These are phyloP conservation scores for Drosophila sp. DNA, from an alignment of 1,140 invertebrate genomes.

Conservation along the genomic window DNA sequence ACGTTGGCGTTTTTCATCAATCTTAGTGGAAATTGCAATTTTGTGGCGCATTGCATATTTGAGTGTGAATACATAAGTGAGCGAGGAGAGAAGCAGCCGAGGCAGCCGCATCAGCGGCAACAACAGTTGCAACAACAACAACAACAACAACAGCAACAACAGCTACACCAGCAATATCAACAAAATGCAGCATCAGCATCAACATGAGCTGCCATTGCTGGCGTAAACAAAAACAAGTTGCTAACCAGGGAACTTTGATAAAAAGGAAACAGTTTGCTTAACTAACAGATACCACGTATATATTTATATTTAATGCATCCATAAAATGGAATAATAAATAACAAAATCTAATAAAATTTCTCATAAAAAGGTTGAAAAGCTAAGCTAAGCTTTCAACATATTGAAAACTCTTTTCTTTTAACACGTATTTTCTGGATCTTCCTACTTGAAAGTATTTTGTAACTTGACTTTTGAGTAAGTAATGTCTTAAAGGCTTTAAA, in stretches of 20 bases:
- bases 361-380: too few relatives aligned
- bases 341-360: too few relatives aligned
- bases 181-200: constrained; percentile 38
- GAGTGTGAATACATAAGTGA: constrained; percentile 77
- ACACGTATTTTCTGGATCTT: too few relatives aligned
- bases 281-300: constrained; percentile 2
- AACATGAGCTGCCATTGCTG: constrained; percentile 41
- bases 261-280: neutral
- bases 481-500: too few relatives aligned
- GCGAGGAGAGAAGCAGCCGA: constrained; percentile 36
- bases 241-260: constrained; percentile 14
- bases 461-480: too few relatives aligned
- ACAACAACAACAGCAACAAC: constrained; percentile 37
- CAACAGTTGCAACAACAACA: constrained; percentile 23
- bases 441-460: too few relatives aligned
- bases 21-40: constrained; percentile 83
- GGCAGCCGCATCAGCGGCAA: constrained; percentile 24
- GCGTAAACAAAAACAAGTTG: constrained; percentile 54
- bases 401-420: too few relatives aligned
- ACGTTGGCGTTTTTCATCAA: constrained; percentile 76
- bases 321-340: neutral
- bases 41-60: constrained; percentile 74
- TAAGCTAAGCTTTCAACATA: too few relatives aligned
- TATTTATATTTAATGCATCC: too few relatives aligned
- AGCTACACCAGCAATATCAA: constrained; percentile 35